Base-by-base conservation (phyloP, 1,140 invertebrate species). In the Drosophila melanica region DNA sequence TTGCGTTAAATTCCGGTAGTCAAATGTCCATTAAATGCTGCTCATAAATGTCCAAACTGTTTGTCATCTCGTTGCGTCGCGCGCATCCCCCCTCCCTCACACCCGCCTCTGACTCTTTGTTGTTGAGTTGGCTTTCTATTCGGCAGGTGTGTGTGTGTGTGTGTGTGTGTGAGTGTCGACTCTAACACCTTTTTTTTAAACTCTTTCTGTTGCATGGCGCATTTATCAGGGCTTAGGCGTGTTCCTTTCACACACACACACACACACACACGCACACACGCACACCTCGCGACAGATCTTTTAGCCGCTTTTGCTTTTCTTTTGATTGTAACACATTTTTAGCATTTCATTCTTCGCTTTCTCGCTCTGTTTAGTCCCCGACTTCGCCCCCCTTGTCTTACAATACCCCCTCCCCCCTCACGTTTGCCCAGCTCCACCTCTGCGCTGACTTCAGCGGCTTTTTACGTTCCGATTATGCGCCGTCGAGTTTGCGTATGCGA, bases 11-110 rank as follows among this genome's bases (percentile, higher is more conserved):
- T 91, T 91, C 90, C 90, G 72, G 90, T 91, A 91, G 90, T 91
- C 90, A 89, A 90, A 91, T 91, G 82, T 90, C 74, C 90, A 91
- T 90, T 90, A 90, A 90, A 90, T 82, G 78, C 75, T 47, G 81
- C 79, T 81, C 85, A 90, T 90, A 90, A 90, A 90, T 90, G 85
- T 90, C 85, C 75, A 90, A 89, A 89, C 85, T 89, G 85, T 85
- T 89, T 90, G 85, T 90, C 85, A 90, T 90, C 80, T 75, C 64
- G 58, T 59, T 84, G 60, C 59, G 47, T 65, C 41, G 9, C 6
- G 8, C 30, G 6, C 8, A 6, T 8, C 23, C 4, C 0, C 23
- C 23, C 23, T 6, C 23, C 2, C 5, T 4, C 4, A 5, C 23
- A 1, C 23, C 2, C 30, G 30, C 30, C 30, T 33, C 30, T 48